A percentile compares a stretch with the other conserved stretches of the same genome.
Conservation (phyloP, 2,797 vertebrate species). For the Thunnus albacares region DNA sequence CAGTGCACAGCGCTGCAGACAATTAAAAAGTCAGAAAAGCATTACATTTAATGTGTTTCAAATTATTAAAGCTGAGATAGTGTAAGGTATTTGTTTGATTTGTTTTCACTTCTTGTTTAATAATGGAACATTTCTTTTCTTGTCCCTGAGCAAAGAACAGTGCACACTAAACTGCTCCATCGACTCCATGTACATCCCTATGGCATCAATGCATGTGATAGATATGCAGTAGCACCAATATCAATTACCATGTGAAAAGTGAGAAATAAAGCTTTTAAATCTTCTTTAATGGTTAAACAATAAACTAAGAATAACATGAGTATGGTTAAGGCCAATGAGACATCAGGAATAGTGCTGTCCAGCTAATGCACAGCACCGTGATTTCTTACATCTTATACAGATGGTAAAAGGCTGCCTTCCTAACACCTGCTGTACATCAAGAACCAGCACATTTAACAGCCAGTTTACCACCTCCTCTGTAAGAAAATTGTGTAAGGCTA, state of each 20-base stretch:
- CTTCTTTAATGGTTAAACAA: constrained; percentile 13
- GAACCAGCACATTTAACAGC: constrained; percentile 59
- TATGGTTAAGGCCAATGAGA: constrained; percentile 14
- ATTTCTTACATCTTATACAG: constrained; percentile 60
- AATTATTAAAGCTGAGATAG: constrained; percentile 11
- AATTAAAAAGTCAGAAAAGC: constrained; percentile 8
- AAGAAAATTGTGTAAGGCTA: constrained; percentile 12
- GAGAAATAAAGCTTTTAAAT: constrained; percentile 23
- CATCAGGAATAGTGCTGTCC: constrained; percentile 7
- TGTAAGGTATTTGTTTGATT: neutral
- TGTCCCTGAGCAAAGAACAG: neutral
- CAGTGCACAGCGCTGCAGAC: neutral
- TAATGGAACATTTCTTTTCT: neutral
- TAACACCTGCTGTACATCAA: constrained; percentile 63
- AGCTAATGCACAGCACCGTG: constrained; percentile 42
- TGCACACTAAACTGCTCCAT: neutral
- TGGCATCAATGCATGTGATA: neutral
- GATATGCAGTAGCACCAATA: constrained; percentile 14
- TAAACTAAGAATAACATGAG: constrained; percentile 28
- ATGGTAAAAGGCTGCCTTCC: constrained; percentile 64
- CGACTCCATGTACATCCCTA: neutral
- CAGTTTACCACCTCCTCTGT: constrained; percentile 58
- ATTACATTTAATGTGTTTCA: neutral
- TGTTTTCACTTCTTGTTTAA: constrained; percentile 12
- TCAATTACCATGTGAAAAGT: constrained; percentile 25